Percentiles rank a stretch among this genome's conserved stretches.
Conservation (phyloP, 2,797 vertebrate genomes). For the Microctenopoma stevenorrisi region DNA sequence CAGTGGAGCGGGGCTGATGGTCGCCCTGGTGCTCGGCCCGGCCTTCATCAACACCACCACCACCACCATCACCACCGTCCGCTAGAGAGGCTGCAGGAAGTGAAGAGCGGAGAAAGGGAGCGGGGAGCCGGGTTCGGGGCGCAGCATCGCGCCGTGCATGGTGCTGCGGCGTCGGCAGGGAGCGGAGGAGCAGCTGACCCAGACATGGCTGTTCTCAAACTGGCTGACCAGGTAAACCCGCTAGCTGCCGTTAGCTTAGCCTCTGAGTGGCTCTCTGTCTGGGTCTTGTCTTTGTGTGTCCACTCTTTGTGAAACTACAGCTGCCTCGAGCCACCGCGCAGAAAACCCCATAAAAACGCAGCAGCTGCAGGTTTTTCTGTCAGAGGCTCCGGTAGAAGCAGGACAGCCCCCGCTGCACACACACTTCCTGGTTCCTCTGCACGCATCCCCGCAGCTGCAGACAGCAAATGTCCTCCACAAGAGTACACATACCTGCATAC, state of each 20-base stretch:
- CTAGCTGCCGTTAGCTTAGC: conserved; percentile 70
- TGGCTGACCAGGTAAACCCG: conserved; percentile 84
- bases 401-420: conserved; percentile 27
- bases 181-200: conserved; percentile 79
- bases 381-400: conserved; percentile 14
- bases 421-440: conserved; percentile 48
- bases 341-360: no score
- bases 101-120: conserved; percentile 5
- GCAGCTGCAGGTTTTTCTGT: no score
- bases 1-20: conserved; percentile 70
- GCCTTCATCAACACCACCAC: conserved; percentile 62
- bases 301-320: neutral
- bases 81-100: conserved; percentile 18
- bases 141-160: conserved; percentile 54
- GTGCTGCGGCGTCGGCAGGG: conserved; percentile 53
- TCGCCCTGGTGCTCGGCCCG: conserved; percentile 66
- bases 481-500: neutral
- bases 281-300: neutral
- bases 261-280: neutral
- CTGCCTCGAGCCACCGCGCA: no score
- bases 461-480: neutral
- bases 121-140: conserved; percentile 16
- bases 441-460: conserved; percentile 1
- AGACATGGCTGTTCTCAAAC: conserved; percentile 87
- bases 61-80: neutral